A percentile compares a stretch with the other conserved stretches of the same genome.
Evolutionary conservation across 1,140 invertebrate genomes (phyloP).

Genomic region (Drosophila trapezifrons): DNA sequence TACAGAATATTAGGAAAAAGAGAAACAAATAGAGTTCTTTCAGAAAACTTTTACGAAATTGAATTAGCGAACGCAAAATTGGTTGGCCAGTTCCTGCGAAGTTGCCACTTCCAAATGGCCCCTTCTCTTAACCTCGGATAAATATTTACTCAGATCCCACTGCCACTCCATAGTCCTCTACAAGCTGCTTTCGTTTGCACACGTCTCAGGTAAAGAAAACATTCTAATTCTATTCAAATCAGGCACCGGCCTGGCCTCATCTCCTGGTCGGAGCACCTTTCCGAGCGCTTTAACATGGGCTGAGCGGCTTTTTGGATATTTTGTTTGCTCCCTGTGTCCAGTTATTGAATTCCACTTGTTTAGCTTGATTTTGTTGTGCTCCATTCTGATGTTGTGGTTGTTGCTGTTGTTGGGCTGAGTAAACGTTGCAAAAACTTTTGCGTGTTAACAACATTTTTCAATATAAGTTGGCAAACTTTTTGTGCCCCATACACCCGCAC

Average conservation of each 20-base stretch:
- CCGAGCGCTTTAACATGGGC: constrained; percentile 76
- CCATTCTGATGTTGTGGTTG: constrained; percentile 14
- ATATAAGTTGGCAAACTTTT: constrained; percentile 82
- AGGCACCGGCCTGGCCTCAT: constrained; percentile 29
- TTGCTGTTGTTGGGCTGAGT: constrained; percentile 62
- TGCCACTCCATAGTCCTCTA: not conserved
- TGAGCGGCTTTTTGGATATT: constrained; percentile 67
- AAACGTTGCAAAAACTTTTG: constrained; percentile 80
- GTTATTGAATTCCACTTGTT: constrained; percentile 81
- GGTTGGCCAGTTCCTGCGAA: constrained; percentile 23
- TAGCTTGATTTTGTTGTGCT: constrained; percentile 69
- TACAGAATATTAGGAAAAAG: not conserved
- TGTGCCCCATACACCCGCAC: constrained; percentile 45
- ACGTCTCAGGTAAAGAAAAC: constrained; percentile 50
- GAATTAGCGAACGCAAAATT: constrained; percentile 60
- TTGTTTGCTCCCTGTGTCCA: constrained; percentile 74
- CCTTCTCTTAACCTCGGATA: constrained; percentile 60
- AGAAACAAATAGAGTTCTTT: not conserved
- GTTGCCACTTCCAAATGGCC: constrained; percentile 44
- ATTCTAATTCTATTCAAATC: constrained; percentile 72
- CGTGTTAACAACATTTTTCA: constrained; percentile 83
- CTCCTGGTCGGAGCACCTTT: constrained; percentile 43
- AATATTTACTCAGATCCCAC: constrained; percentile 64
- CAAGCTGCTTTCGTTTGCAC: constrained; percentile 20
- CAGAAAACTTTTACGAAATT: constrained; percentile 56